Evolutionary conservation across 2,888 invertebrate species (phyloP).

Genomic region (Mechanitis messenoides): DNA sequence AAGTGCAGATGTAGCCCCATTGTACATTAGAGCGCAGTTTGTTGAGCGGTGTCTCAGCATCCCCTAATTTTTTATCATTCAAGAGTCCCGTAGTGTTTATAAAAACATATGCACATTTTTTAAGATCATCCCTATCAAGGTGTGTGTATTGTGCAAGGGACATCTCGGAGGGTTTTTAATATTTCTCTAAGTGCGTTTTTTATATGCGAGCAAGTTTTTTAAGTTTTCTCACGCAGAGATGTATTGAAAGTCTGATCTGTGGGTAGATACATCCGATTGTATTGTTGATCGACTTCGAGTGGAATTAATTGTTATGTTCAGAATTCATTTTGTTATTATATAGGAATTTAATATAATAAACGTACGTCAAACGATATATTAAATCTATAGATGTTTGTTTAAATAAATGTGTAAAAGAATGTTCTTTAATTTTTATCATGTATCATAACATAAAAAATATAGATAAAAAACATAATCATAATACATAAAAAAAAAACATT

Average conservation of each 20-base stretch:
- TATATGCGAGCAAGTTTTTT: constrained; percentile 72
- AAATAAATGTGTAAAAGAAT: no score
- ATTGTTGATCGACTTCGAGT: constrained; percentile 56
- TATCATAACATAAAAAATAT: no score
- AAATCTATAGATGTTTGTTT: no score
- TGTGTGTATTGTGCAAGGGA: constrained; percentile 66
- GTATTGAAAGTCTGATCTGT: constrained; percentile 67
- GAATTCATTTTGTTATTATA: constrained; percentile 22
- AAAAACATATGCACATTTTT: constrained; percentile 77
- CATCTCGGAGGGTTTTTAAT: constrained; percentile 67
- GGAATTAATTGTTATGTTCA: constrained; percentile 43
- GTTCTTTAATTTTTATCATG: no score
- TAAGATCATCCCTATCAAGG: constrained; percentile 68
- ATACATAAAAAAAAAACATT: no score
- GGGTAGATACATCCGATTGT: constrained; percentile 72
- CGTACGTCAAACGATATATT: no score
- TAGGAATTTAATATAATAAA: not conserved
- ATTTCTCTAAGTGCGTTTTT: constrained; percentile 66
- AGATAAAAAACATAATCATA: no score
- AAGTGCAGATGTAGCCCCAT: no score
- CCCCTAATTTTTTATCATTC: constrained; percentile 53
- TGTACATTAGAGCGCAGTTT: constrained; percentile 32
- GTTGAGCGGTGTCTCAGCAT: constrained; percentile 37
- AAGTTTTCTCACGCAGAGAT: constrained; percentile 71
- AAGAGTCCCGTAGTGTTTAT: constrained; percentile 58